Conservation (phyloP, 2,797 vertebrate genomes). For the Bufotes viridis region DNA sequence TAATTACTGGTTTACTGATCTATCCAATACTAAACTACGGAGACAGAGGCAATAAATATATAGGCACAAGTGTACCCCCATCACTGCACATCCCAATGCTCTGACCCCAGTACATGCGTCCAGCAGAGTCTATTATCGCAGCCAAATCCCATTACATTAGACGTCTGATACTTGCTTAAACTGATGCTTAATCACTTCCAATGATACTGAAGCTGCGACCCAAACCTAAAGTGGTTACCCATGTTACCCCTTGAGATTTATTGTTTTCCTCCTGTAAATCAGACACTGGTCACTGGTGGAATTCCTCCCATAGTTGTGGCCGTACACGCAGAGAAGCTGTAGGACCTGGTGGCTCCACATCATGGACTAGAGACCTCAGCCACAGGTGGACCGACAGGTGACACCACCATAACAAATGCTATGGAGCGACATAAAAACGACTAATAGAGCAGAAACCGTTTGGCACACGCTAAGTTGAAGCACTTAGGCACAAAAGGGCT, state of each 20-base stretch:
- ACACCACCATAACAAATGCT: neutral
- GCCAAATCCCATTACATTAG: too few species aligned
- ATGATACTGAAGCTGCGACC: constrained; percentile 60
- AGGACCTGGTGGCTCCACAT: neutral
- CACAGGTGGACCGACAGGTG: constrained; percentile 21
- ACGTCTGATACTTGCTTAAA: neutral
- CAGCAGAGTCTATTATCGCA: too few species aligned
- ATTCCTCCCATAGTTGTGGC: constrained; percentile 55
- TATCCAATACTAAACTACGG: too few species aligned
- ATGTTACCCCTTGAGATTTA: constrained; percentile 57
- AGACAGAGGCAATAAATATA: too few species aligned
- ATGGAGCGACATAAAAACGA: neutral
- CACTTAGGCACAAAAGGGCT: neutral
- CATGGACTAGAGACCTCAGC: neutral
- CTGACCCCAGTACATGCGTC: too few species aligned
- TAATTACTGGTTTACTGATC: too few species aligned
- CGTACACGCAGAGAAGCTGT: neutral
- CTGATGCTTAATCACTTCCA: neutral
- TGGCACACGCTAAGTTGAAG: neutral
- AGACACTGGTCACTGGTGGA: constrained; percentile 52
- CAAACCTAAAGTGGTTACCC: constrained; percentile 53
- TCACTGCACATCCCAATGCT: too few species aligned
- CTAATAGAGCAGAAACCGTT: neutral
- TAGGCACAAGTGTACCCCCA: too few species aligned
- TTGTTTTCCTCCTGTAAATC: constrained; percentile 54